Conservation (phyloP, 2,888 invertebrate species). For the Acanthopleura granulata region DNA sequence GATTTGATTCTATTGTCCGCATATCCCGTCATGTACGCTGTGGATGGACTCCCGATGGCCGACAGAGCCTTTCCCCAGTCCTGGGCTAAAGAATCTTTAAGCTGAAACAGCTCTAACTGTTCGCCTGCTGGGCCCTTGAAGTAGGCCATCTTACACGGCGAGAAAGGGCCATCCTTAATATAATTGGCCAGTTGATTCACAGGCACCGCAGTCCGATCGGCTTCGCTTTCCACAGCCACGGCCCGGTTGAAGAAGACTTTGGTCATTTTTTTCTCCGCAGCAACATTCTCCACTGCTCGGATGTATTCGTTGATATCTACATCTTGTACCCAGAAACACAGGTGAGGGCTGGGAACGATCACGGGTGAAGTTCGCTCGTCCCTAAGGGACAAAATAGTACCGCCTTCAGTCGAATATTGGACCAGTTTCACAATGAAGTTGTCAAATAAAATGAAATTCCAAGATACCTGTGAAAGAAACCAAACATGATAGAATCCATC, state of each 20-base stretch:
- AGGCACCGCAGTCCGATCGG: background rate
- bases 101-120: background rate
- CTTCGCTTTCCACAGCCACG: background rate
- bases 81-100: background rate
- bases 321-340: background rate
- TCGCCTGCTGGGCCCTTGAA: background rate
- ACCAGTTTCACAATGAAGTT: background rate
- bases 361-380: background rate
- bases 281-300: background rate
- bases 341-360: background rate
- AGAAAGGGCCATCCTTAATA: background rate
- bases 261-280: background rate
- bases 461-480: background rate
- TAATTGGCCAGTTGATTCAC: background rate
- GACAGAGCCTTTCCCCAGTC: background rate
- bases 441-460: background rate
- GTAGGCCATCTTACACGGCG: background rate
- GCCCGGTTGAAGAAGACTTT: background rate
- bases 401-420: background rate
- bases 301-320: background rate
- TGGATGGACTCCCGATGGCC: background rate
- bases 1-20: background rate
- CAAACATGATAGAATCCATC: too few relatives aligned
- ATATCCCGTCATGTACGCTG: background rate
- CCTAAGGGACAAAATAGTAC: background rate